Percentiles rank a stretch among this genome's conserved stretches.
Conservation (phyloP, 2,113 vertebrate genomes). For the Dipodomys ordii region DNA sequence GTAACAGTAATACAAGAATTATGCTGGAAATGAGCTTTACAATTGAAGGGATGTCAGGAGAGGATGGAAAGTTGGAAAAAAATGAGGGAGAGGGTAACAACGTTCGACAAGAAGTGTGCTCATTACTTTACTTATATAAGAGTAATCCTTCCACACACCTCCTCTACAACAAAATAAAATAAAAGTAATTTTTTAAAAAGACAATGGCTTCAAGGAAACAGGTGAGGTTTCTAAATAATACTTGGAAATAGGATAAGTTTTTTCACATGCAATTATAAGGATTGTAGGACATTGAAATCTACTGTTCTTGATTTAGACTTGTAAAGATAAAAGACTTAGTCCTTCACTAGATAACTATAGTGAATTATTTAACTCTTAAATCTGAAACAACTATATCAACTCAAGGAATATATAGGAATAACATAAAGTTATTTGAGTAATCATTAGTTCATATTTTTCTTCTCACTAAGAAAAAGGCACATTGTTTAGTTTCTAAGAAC, state of each 20-base stretch:
- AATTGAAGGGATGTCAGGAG: no score
- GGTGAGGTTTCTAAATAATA: not conserved
- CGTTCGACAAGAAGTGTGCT: no score
- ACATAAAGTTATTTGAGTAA: not conserved
- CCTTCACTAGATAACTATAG: not conserved
- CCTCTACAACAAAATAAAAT: no score
- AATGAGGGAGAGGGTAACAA: no score
- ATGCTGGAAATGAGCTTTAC: no score
- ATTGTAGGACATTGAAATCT: not conserved
- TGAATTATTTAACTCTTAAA: not conserved
- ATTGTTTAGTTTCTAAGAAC: conserved; percentile 21
- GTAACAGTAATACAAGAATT: no score
- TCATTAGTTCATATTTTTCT: not conserved
- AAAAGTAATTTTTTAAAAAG: no score
- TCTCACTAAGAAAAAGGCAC: conserved; percentile 13
- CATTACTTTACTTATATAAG: no score
- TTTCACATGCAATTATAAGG: not conserved
- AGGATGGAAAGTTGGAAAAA: no score
- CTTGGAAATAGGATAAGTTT: not conserved
- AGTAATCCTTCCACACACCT: no score
- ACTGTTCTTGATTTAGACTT: conserved; percentile 2
- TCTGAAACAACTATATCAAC: conserved; percentile 29
- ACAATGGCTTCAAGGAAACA: not conserved
- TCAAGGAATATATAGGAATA: not conserved
- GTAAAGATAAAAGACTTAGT: not conserved